Conservation (phyloP, 2,797 vertebrate genomes). For the Acestrorhynchus altus region DNA sequence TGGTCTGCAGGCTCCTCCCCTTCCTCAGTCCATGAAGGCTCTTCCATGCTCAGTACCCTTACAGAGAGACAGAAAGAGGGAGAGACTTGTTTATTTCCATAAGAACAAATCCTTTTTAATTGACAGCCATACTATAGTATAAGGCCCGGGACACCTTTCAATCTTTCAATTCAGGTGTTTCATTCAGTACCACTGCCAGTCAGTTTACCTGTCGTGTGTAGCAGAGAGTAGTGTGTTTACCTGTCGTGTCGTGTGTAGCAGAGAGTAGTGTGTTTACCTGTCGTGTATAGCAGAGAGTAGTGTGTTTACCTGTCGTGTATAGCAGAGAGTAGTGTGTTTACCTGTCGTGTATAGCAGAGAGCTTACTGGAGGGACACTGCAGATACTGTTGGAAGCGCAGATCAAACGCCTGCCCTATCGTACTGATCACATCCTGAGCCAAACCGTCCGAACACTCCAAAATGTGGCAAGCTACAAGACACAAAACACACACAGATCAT, state of each 20-base stretch:
- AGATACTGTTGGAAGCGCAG: constrained; percentile 97
- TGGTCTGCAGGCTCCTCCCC: constrained; percentile 85
- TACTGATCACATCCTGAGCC: constrained; percentile 95
- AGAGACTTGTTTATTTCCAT: too few relatives aligned
- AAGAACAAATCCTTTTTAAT: too few relatives aligned
- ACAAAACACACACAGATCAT: constrained; percentile 22
- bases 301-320: background rate
- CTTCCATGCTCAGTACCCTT: constrained; percentile 93
- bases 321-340: constrained; percentile 60
- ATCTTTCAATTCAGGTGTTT: too few relatives aligned
- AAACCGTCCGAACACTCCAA: constrained; percentile 94
- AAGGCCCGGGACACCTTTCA: too few relatives aligned
- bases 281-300: background rate
- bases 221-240: constrained; percentile 67
- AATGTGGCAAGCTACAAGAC: constrained; percentile 91
- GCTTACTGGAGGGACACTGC: constrained; percentile 90
- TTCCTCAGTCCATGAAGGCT: constrained; percentile 89
- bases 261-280: constrained; percentile 62
- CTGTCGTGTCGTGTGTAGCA: constrained; percentile 83
- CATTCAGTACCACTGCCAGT: too few relatives aligned
- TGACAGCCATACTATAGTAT: too few relatives aligned
- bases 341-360: constrained; percentile 89
- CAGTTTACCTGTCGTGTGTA: background rate
- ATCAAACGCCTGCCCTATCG: constrained; percentile 97
- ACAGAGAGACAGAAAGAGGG: background rate